Evolutionary conservation across 2,888 invertebrate genomes (phyloP).

Genomic region (Lasioglossum malachurum): DNA sequence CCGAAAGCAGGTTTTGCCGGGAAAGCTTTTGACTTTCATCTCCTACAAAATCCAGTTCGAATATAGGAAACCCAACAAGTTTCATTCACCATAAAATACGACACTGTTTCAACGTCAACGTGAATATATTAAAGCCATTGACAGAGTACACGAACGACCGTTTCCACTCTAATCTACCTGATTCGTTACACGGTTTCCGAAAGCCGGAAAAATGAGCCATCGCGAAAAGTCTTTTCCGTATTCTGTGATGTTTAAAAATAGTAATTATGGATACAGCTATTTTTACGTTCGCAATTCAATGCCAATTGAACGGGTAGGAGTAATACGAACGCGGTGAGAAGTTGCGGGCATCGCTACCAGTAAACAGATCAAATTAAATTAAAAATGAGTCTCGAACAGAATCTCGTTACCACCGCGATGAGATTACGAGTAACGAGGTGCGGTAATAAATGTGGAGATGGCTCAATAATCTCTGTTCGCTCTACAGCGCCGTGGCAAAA

Average conservation of each 20-base stretch:
- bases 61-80: background rate
- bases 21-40: background rate
- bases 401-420: background rate
- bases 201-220: background rate
- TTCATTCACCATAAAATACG: background rate
- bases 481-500: background rate
- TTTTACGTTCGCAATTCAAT: background rate
- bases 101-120: background rate
- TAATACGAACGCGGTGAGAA: background rate
- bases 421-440: slow-evolving; percentile 6
- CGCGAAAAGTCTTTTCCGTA: fast-evolving
- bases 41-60: background rate
- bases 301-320: background rate
- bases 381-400: background rate
- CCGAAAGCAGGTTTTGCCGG: background rate
- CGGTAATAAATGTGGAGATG: background rate
- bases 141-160: background rate
- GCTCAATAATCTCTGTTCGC: background rate
- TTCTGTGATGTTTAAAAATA: background rate
- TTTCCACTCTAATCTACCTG: background rate
- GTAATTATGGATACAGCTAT: background rate
- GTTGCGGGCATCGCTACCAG: background rate
- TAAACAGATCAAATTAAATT: background rate
- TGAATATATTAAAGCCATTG: background rate
- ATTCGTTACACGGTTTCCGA: background rate